Conservation (phyloP, 2,797 vertebrate species). For the Sus cebifrons region DNA sequence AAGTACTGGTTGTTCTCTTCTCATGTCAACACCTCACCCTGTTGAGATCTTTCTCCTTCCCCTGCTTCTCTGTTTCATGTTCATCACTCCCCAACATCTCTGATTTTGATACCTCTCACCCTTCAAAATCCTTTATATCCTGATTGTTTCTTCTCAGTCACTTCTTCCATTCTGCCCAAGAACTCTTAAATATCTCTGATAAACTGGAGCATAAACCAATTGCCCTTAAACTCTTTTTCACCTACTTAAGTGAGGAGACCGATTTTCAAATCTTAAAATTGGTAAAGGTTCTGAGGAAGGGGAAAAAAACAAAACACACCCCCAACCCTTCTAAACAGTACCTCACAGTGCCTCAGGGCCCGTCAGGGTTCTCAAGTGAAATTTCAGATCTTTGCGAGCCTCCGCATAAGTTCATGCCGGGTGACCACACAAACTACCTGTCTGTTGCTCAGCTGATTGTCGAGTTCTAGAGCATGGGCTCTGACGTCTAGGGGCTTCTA, state of each 20-base stretch:
- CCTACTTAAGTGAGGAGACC: background rate
- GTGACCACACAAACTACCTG: background rate
- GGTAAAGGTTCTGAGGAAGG: background rate
- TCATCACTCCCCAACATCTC: background rate
- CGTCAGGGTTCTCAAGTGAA: background rate
- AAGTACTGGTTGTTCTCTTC: background rate
- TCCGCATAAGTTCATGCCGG: background rate
- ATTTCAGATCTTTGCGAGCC: background rate
- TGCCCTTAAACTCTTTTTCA: background rate
- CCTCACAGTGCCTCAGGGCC: background rate
- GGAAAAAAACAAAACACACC: too few species aligned
- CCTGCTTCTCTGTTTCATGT: background rate
- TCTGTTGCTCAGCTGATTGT: background rate
- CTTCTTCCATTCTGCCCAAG: slow-evolving; percentile 27
- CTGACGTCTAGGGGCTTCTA: background rate
- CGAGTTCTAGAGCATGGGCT: background rate
- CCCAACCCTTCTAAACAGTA: background rate
- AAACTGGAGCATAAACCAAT: background rate
- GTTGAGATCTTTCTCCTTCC: background rate
- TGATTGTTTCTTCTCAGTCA: background rate
- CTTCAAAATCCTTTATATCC: background rate
- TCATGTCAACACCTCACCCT: background rate
- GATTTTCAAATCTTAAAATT: slow-evolving; percentile 2
- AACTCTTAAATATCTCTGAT: background rate
- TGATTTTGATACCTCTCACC: too few species aligned